A percentile compares a stretch with the other conserved stretches of the same genome.
Evolutionary conservation across 1,140 invertebrate species (phyloP).

Genomic region (Triops longicaudatus): DNA sequence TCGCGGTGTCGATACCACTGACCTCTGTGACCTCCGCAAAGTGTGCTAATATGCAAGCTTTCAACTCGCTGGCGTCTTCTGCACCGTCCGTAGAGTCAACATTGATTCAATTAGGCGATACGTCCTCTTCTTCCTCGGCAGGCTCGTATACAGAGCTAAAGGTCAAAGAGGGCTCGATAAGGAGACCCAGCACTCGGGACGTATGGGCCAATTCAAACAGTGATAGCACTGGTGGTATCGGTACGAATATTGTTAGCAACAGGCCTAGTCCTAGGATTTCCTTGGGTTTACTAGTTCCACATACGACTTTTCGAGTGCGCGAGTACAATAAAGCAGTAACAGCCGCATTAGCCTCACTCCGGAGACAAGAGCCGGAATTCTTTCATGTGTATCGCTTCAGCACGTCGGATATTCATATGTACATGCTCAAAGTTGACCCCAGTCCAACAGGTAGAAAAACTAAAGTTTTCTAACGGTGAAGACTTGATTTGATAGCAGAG

Average conservation of each 20-base stretch:
- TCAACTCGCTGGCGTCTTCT: background rate
- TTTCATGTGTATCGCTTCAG: conserved; percentile 54
- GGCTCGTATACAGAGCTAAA: no score
- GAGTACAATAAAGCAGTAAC: conserved; percentile 59
- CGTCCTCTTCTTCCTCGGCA: background rate
- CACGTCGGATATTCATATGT: conserved; percentile 50
- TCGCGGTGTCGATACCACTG: no score
- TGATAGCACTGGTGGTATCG: background rate
- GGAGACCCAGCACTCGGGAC: background rate
- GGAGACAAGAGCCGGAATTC: conserved; percentile 46
- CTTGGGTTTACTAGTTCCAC: conserved; percentile 57
- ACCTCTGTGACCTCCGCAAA: no score
- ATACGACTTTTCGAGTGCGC: conserved; percentile 61
- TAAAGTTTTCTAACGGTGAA: conserved; percentile 28
- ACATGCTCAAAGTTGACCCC: conserved; percentile 60
- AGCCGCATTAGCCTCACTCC: conserved; percentile 43
- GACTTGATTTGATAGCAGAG: no score
- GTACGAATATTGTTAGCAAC: background rate
- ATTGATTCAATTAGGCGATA: background rate
- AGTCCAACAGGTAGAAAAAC: conserved; percentile 58
- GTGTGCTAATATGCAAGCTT: no score
- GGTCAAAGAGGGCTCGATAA: background rate
- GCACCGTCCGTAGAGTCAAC: background rate
- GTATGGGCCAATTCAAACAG: background rate
- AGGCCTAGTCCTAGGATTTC: conserved; percentile 35